phyloP scores from a whole-genome alignment of 2,888 invertebrate species.

The Rhagophthalmus giganteus region DNA sequence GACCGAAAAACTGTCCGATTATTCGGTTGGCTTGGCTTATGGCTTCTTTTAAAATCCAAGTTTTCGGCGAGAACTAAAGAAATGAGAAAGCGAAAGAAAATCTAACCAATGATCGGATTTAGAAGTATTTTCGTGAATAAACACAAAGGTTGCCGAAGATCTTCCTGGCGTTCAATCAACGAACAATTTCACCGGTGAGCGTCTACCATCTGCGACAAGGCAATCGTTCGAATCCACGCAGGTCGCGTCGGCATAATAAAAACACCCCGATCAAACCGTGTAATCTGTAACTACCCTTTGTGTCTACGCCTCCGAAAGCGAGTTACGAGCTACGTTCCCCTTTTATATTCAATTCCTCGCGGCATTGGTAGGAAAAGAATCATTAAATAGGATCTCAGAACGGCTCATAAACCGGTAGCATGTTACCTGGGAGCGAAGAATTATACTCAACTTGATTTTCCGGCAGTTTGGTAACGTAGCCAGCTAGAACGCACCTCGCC shows the following conservation, averaged over 20 bases:
- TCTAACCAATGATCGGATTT: constrained; percentile 22
- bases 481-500: constrained; percentile 28
- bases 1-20: constrained; percentile 29
- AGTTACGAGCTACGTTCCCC: constrained; percentile 30
- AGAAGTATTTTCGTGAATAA: constrained; percentile 24
- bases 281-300: constrained; percentile 39
- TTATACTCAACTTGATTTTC: constrained; percentile 33
- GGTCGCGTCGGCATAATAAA: constrained; percentile 32
- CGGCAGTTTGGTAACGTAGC: constrained; percentile 29
- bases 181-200: constrained; percentile 24
- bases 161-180: constrained; percentile 27
- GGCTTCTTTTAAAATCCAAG: constrained; percentile 23
- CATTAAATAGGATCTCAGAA: constrained; percentile 27
- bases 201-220: constrained; percentile 29
- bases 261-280: constrained; percentile 34
- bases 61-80: constrained; percentile 23
- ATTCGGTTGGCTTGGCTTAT: constrained; percentile 25
- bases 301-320: constrained; percentile 31
- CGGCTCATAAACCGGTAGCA: constrained; percentile 28
- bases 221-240: constrained; percentile 29
- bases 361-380: constrained; percentile 28
- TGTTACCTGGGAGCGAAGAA: constrained; percentile 31
- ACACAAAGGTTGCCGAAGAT: constrained; percentile 27
- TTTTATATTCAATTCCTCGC: constrained; percentile 33
- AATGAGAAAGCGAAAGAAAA: constrained; percentile 18